Base-by-base conservation (phyloP, 2,113 vertebrate genomes). In the Bombycilla garrulus region DNA sequence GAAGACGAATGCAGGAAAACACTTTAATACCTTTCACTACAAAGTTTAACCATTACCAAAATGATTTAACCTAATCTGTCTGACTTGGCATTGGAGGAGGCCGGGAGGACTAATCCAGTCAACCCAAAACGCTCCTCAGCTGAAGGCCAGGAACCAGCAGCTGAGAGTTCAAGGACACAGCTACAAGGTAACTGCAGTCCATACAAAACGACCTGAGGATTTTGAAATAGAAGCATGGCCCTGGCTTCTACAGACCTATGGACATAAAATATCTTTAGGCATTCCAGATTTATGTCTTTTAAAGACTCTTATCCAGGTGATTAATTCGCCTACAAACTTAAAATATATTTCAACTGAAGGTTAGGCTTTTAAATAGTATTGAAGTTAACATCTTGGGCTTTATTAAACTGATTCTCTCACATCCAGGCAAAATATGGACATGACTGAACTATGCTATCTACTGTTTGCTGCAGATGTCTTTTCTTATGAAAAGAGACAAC, bases 1-100 rank as follows among this genome's bases (percentile, higher is more conserved):
- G 93, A 93, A 88, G 80, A 86, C 73, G 64, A 94, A 95, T 24
- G 35, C 66, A 70, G 29, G 47, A 96, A 92, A 96, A 81, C 42
- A 66, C 54, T 58, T 86, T 45, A 33, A 86, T 73, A 66, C 25
- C 47, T 73, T 93, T 88, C 54, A 90, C 47, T 88, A 62, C 18
- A 36, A 92, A 94, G 64, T 61, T 88, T 92, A 88, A 88, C 29
- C 16, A 45, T 61, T 90, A 82, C 45, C 35, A 73, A 10, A 66
- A 73, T 12, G 26, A 47, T 28, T 85, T 76, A 81, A 72, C 14
- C 28, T 72, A 53, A 77, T 58, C 71, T n/a, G 40, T 76, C 54
- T 85, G 53, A 67, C 10, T 85, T 79, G 88, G 92, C 71, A 53
- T 21, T 15, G 45, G 40, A 92, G 54, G 36, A 48, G 57, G 15